Evolutionary conservation across 2,888 invertebrate genomes (phyloP).

Genomic region (Beris morrisii): DNA sequence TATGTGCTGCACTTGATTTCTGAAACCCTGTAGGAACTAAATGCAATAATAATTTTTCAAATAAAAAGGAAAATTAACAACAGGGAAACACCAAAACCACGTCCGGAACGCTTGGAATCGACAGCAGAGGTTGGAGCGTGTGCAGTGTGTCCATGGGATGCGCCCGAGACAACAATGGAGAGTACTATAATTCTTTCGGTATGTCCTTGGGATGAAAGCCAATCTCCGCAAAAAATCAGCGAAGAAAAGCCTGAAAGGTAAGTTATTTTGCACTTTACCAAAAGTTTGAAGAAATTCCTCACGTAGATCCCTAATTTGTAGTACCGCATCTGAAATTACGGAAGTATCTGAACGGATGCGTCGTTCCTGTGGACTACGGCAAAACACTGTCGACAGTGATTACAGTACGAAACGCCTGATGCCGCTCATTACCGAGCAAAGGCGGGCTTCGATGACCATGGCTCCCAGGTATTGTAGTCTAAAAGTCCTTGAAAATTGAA

Average conservation of each 20-base stretch:
- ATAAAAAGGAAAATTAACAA: constrained; percentile 29
- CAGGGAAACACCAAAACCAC: constrained; percentile 21
- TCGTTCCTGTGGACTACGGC: constrained; percentile 66
- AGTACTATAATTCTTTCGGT: constrained; percentile 47
- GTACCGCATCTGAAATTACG: constrained; percentile 67
- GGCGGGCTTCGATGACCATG: constrained; percentile 54
- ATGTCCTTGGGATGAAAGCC: constrained; percentile 52
- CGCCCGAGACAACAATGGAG: constrained; percentile 41
- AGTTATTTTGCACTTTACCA: not conserved
- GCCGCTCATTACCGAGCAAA: constrained; percentile 52
- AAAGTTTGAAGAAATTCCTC: no score
- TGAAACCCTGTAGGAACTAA: constrained; percentile 17
- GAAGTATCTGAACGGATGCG: constrained; percentile 64
- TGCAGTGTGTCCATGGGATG: constrained; percentile 55
- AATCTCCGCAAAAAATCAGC: constrained; percentile 8
- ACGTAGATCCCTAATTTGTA: constrained; percentile 32
- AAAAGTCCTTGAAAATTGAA: not conserved
- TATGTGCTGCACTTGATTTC: constrained; percentile 4
- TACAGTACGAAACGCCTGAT: constrained; percentile 57
- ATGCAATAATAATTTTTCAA: constrained; percentile 10
- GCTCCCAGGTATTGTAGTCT: constrained; percentile 48
- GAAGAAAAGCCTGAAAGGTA: constrained; percentile 23
- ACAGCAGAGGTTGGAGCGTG: constrained; percentile 47
- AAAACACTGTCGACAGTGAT: constrained; percentile 69
- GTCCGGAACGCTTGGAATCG: constrained; percentile 47